These are phyloP conservation scores for Microcebus lehilahytsara DNA, from an alignment of 2,113 vertebrate species.

Conservation along the genomic window DNA sequence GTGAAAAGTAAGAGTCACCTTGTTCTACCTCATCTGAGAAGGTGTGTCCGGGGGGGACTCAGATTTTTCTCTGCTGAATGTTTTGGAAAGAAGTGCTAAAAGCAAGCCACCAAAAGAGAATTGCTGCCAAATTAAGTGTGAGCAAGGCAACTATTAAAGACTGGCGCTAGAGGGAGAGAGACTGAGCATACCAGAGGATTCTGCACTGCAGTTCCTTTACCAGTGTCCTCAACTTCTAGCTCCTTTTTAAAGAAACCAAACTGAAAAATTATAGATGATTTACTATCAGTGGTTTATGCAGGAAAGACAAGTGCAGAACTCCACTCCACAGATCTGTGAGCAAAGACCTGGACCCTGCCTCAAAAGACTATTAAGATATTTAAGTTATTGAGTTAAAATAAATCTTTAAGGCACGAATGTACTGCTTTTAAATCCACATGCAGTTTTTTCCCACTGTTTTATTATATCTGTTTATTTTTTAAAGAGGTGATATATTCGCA, in stretches of 20 bases:
- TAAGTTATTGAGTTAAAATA: slow-evolving; percentile 8
- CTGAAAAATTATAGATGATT: neutral
- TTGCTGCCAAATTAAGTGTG: neutral
- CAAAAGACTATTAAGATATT: neutral
- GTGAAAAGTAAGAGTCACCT: neutral
- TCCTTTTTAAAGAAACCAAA: neutral
- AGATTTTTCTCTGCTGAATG: neutral
- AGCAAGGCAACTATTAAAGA: neutral
- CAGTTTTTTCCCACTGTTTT: neutral
- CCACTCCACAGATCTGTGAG: neutral
- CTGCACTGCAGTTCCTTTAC: accelerated
- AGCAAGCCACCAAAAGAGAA: neutral
- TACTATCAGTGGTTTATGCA: neutral
- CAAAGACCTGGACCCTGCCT: neutral
- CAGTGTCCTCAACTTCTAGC: neutral
- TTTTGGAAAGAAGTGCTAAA: neutral
- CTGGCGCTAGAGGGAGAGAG: neutral
- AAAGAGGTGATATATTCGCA: neutral
- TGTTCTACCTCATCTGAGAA: neutral
- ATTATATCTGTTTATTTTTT: neutral
- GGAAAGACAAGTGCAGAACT: neutral
- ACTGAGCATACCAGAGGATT: no score
- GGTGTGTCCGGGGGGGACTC: neutral
- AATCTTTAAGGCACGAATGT: neutral
- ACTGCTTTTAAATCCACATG: neutral